Percentiles rank a stretch among this genome's conserved stretches.
These are phyloP conservation scores for Lordiphosa fenestrarum DNA, from an alignment of 2,888 invertebrate species.

Conservation along the genomic window DNA sequence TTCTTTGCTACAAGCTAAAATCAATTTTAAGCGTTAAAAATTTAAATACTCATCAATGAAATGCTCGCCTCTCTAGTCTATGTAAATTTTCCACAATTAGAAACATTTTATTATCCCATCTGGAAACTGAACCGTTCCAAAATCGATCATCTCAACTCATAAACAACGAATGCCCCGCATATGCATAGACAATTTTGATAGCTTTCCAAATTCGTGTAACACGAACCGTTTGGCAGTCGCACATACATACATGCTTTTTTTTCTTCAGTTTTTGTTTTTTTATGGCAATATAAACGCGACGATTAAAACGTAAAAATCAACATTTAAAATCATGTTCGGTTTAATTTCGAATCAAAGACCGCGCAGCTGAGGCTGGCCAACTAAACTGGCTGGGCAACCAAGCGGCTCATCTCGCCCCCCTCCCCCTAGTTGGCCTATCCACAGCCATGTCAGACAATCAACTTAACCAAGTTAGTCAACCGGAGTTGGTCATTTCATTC, in stretches of 20 bases:
- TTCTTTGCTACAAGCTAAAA: not conserved
- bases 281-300: constrained; percentile 72
- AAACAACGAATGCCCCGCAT: not conserved
- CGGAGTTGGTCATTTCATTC: constrained; percentile 71
- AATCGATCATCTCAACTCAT: constrained; percentile 34
- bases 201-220: constrained; percentile 52
- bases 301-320: constrained; percentile 75
- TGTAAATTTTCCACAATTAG: constrained; percentile 29
- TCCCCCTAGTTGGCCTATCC: constrained; percentile 44
- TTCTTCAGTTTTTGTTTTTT: constrained; percentile 39
- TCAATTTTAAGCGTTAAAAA: no score
- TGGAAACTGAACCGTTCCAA: constrained; percentile 30
- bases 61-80: constrained; percentile 14
- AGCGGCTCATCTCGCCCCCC: constrained; percentile 24
- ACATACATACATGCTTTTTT: constrained; percentile 26
- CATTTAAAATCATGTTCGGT: constrained; percentile 76
- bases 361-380: constrained; percentile 19
- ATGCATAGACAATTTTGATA: constrained; percentile 33
- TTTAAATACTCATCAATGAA: constrained; percentile 9
- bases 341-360: constrained; percentile 59
- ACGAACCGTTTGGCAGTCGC: constrained; percentile 44
- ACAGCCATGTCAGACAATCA: constrained; percentile 72
- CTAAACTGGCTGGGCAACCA: constrained; percentile 28
- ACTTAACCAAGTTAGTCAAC: constrained; percentile 72
- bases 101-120: constrained; percentile 28